Evolutionary conservation across 2,113 vertebrate genomes (phyloP).

Genomic region (Corvus moneduloides): DNA sequence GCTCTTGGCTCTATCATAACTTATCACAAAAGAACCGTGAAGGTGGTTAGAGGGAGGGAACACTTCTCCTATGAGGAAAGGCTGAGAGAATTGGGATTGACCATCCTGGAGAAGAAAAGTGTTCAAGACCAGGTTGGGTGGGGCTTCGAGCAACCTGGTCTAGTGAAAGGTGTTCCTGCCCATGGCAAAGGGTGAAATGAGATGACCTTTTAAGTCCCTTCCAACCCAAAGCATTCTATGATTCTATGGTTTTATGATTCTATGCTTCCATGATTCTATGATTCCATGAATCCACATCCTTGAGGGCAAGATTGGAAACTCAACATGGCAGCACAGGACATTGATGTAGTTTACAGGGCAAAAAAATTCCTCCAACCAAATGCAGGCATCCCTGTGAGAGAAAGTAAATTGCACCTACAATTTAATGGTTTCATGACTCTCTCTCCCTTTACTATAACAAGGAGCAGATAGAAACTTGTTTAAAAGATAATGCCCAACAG

Average conservation of each 20-base stretch:
- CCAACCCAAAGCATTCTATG: not conserved
- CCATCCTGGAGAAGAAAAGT: not conserved
- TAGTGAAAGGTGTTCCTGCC: not conserved
- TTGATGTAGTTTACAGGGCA: rapidly evolving
- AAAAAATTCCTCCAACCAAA: not conserved
- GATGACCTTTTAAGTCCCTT: not conserved
- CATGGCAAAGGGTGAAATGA: not conserved
- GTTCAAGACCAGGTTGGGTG: no score
- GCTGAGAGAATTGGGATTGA: not conserved
- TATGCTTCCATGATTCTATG: not conserved
- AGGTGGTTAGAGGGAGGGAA: not conserved
- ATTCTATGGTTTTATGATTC: not conserved
- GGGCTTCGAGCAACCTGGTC: not conserved
- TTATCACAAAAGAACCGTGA: not conserved
- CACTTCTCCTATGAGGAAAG: not conserved
- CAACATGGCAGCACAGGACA: not conserved
- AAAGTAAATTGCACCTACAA: not conserved
- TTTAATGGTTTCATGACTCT: not conserved
- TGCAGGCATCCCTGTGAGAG: not conserved
- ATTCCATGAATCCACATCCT: not conserved
- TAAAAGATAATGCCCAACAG: not conserved
- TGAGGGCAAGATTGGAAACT: not conserved
- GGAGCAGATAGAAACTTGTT: not conserved
- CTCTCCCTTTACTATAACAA: not conserved
- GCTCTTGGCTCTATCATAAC: rapidly evolving